These are phyloP conservation scores for Anaspis maculata DNA, from an alignment of 2,888 invertebrate species.

Conservation along the genomic window DNA sequence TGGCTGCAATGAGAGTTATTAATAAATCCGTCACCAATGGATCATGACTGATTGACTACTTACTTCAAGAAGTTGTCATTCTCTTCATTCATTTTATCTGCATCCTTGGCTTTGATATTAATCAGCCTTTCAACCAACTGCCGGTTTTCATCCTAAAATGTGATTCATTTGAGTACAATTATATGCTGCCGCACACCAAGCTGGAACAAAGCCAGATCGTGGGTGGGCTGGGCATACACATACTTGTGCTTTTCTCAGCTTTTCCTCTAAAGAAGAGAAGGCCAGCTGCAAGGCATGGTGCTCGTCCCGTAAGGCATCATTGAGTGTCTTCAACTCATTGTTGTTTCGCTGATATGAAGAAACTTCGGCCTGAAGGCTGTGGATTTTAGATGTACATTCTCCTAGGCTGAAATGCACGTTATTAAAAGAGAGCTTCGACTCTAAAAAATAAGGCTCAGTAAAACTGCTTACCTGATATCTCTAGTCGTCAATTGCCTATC, in stretches of 20 bases:
- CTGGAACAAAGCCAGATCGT: too few relatives aligned
- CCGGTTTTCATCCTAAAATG: conserved; percentile 74
- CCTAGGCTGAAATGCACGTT: conserved; percentile 55
- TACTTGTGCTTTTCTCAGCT: conserved; percentile 76
- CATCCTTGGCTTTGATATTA: conserved; percentile 88
- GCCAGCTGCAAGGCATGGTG: conserved; percentile 90
- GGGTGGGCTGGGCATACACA: too few relatives aligned
- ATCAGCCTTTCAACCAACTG: conserved; percentile 79
- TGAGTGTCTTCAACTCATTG: conserved; percentile 70
- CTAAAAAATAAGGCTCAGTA: too few relatives aligned
- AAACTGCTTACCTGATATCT: conserved; percentile 60
- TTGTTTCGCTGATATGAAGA: conserved; percentile 63
- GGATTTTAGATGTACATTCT: conserved; percentile 59
- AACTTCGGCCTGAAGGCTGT: conserved; percentile 63
- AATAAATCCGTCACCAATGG: too few relatives aligned
- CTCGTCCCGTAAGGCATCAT: conserved; percentile 87
- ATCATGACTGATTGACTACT: conserved; percentile 36
- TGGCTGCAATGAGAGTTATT: too few relatives aligned
- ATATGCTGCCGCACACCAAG: too few relatives aligned
- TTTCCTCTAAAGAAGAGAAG: conserved; percentile 82
- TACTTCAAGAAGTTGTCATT: conserved; percentile 90
- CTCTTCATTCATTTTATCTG: conserved; percentile 93
- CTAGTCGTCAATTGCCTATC: conserved; percentile 66
- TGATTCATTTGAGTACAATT: too few relatives aligned
- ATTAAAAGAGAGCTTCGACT: too few relatives aligned